phyloP scores from a whole-genome alignment of 2,113 vertebrate species.

The Andinoacara biseriatus region DNA sequence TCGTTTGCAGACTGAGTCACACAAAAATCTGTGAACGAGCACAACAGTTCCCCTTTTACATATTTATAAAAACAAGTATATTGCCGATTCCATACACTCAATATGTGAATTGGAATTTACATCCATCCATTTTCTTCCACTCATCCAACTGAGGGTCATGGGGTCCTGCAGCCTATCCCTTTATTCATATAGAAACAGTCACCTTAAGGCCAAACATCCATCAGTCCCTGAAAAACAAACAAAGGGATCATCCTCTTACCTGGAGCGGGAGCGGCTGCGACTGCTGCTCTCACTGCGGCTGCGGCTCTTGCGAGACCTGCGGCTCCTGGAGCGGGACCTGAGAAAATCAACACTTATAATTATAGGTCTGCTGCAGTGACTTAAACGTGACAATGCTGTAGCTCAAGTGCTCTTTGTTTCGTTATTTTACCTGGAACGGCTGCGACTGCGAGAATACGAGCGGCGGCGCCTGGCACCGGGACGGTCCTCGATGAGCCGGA shows the following conservation, averaged over 20 bases:
- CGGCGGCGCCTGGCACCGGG: slow-evolving; percentile 88
- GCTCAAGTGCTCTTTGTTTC: no score
- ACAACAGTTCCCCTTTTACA: neutral
- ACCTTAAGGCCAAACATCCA: rapidly evolving
- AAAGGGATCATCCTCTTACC: slow-evolving; percentile 75
- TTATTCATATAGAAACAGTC: no score
- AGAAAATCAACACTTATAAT: neutral
- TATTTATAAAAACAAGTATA: neutral
- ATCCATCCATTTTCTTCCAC: no score
- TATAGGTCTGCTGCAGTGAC: neutral
- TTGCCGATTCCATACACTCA: neutral
- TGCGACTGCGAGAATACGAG: slow-evolving; percentile 93
- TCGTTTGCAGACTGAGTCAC: neutral
- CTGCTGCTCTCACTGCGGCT: slow-evolving; percentile 92
- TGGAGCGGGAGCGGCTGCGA: slow-evolving; percentile 88
- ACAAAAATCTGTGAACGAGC: neutral
- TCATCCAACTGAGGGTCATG: no score
- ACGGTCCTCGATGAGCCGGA: slow-evolving; percentile 95
- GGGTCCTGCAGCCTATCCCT: no score
- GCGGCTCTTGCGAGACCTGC: slow-evolving; percentile 92
- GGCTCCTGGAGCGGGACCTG: slow-evolving; percentile 94
- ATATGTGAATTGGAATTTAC: no score
- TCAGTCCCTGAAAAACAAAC: neutral
- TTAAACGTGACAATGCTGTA: no score
- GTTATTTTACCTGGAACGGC: slow-evolving; percentile 84